Conservation (phyloP, 2,113 vertebrate species). For the Aix galericulata region DNA sequence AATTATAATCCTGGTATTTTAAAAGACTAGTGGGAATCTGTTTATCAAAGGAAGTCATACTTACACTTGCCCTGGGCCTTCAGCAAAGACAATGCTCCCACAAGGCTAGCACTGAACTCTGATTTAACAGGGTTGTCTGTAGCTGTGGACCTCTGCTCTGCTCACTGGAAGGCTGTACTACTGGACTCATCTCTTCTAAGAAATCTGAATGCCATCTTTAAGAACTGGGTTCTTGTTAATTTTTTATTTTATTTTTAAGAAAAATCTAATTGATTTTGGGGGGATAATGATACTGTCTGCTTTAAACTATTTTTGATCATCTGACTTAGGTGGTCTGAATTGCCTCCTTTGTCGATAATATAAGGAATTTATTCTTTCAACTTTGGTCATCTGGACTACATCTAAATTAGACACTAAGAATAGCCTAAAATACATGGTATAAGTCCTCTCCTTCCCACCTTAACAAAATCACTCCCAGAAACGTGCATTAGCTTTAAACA, state of each 20-base stretch:
- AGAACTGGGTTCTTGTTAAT: neutral
- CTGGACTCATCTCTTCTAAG: neutral
- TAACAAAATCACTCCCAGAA: neutral
- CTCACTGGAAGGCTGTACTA: neutral
- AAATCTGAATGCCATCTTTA: neutral
- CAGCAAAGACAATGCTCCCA: rapidly evolving
- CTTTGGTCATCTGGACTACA: neutral
- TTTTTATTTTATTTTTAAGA: neutral
- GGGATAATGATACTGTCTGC: neutral
- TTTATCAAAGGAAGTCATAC: neutral
- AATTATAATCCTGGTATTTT: neutral
- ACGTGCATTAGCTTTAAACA: neutral
- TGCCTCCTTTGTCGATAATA: neutral
- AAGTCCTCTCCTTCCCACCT: neutral
- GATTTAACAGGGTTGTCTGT: neutral
- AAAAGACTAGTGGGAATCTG: neutral
- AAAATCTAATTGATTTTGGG: neutral
- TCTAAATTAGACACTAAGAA: conserved; percentile 27
- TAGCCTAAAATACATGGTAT: neutral
- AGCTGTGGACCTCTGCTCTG: neutral
- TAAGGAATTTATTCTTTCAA: neutral
- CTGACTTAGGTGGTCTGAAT: neutral
- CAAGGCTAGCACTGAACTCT: neutral
- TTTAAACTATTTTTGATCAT: conserved; percentile 15
- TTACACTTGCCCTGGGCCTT: neutral